Evolutionary conservation across 2,797 vertebrate species (phyloP).

Genomic region (Hypotaenidia okinawae): DNA sequence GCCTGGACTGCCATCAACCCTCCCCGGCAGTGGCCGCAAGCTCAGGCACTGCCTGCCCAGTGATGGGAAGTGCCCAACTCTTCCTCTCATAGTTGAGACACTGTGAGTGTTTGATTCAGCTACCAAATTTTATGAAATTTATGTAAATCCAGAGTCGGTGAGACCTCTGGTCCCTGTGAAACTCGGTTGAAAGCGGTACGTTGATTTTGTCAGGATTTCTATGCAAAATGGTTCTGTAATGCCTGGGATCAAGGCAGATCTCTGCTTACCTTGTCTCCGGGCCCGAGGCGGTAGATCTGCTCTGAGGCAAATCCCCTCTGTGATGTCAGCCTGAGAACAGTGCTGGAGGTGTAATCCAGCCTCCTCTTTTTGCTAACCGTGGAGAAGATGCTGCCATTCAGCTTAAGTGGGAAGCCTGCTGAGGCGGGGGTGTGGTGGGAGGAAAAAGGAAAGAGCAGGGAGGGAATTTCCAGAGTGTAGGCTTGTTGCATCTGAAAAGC

Average conservation of each 20-base stretch:
- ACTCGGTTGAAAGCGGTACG: neutral
- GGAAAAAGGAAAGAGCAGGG: neutral
- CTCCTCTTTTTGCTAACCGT: neutral
- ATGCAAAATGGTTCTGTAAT: neutral
- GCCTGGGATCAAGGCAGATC: neutral
- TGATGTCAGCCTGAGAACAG: neutral
- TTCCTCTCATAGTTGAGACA: neutral
- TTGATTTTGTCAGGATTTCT: neutral
- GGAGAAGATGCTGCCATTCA: neutral
- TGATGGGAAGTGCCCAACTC: neutral
- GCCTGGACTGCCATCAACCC: neutral
- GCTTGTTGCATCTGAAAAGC: neutral
- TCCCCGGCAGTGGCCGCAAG: neutral
- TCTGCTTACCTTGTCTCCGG: neutral
- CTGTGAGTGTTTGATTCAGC: neutral
- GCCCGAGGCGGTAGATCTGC: neutral
- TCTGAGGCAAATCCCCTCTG: neutral
- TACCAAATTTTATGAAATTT: neutral
- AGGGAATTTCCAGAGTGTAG: neutral
- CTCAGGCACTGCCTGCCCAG: neutral
- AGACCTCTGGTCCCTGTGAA: neutral
- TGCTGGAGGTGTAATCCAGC: neutral
- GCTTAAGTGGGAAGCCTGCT: neutral
- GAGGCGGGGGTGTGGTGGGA: neutral
- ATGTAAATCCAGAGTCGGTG: neutral